Evolutionary conservation across 2,113 vertebrate species (phyloP).

Genomic region (Melanostigma gelatinosum): DNA sequence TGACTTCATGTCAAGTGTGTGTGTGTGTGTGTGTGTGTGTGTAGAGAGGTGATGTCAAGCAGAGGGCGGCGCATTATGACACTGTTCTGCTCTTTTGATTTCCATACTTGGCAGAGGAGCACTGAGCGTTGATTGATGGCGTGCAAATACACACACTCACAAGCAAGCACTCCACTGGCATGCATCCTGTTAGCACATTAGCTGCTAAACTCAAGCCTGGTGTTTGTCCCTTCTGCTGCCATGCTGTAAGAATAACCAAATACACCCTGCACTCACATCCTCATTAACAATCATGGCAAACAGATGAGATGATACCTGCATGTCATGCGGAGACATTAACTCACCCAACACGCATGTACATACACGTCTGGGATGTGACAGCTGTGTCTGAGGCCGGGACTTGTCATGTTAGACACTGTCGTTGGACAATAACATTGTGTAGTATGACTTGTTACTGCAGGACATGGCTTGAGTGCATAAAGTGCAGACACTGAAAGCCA

Average conservation of each 20-base stretch:
- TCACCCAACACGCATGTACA: neutral
- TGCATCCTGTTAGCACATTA: constrained; percentile 17
- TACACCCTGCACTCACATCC: neutral
- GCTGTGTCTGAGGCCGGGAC: neutral
- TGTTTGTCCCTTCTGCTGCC: constrained; percentile 20
- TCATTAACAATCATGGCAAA: constrained; percentile 14
- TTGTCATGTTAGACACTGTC: neutral
- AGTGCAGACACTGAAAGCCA: neutral
- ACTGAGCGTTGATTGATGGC: constrained; percentile 8
- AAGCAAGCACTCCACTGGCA: neutral
- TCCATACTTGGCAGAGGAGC: constrained; percentile 21
- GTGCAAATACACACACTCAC: neutral
- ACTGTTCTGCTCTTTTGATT: constrained; percentile 32
- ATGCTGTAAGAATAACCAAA: constrained; percentile 7
- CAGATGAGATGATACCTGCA: constrained; percentile 12
- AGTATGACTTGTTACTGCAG: constrained; percentile 4
- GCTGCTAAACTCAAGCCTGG: constrained; percentile 31
- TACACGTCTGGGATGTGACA: constrained; percentile 13
- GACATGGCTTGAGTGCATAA: neutral
- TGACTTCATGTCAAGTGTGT: constrained; percentile 40
- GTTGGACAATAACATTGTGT: neutral
- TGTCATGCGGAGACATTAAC: constrained; percentile 1
- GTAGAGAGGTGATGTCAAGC: constrained; percentile 17
- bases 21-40: constrained; percentile 7
- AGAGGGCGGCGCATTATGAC: constrained; percentile 25